phyloP scores from a whole-genome alignment of 1,140 invertebrate species.

The Streblospio benedicti region DNA sequence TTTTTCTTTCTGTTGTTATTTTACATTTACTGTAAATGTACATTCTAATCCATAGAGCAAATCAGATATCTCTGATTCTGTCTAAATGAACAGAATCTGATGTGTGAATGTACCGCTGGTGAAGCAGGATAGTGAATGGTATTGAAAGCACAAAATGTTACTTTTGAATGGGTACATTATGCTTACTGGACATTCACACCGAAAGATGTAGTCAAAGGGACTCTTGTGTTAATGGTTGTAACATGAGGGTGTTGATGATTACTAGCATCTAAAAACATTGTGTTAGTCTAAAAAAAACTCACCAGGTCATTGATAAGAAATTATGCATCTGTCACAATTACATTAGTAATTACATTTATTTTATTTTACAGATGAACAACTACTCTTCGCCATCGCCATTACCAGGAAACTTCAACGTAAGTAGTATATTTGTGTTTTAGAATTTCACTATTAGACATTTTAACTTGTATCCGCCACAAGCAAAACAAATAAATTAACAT shows the following conservation, averaged over 20 bases:
- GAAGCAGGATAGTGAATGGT: background rate
- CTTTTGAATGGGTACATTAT: background rate
- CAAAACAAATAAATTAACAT: no score
- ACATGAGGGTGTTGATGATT: constrained; percentile 4
- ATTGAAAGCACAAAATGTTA: background rate
- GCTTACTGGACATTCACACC: background rate
- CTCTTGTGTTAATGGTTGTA: background rate
- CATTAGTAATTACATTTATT: no score
- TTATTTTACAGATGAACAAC: constrained; percentile 68
- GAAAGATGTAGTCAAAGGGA: background rate
- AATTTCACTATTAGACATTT: constrained; percentile 15
- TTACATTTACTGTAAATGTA: constrained; percentile 11
- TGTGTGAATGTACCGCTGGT: no score
- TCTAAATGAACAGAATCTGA: no score
- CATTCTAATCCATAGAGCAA: background rate
- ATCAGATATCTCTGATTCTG: background rate
- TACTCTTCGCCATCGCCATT: constrained; percentile 82
- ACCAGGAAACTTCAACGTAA: constrained; percentile 73
- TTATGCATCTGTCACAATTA: no score
- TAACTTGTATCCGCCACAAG: constrained; percentile 10
- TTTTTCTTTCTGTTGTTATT: constrained; percentile 16
- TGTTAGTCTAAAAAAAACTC: background rate
- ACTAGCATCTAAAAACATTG: background rate
- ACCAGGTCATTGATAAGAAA: no score
- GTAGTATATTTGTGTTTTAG: constrained; percentile 25